Base-by-base conservation (phyloP, 2,888 invertebrate genomes). In the Chrysolina oricalcia region DNA sequence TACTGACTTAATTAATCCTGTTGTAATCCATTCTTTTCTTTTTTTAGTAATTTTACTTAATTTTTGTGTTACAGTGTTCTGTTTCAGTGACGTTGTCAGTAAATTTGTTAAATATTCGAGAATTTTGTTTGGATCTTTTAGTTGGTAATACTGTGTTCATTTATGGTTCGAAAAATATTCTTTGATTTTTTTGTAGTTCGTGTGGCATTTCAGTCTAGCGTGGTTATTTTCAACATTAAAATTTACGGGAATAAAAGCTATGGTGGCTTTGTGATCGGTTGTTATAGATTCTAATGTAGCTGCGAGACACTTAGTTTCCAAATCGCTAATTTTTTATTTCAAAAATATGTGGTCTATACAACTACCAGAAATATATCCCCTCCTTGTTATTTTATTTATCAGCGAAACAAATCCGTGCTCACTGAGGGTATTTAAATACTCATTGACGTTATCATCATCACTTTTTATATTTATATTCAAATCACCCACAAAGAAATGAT, bases 261-360 rank as follows among this genome's bases (percentile, higher is more conserved):
- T 46, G 13, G n/a, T 46, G 15, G 46, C 46, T 46, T n/a, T 15
- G 46, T 46, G 46, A 15, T 46, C 46, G 46, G 46, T 46, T 46
- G 15, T 46, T n/a, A 46, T 15, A 15, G 46, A 46, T 15, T 46
- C 46, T 46, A 46, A 46, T 1, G 46, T 46, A 2, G 46, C 46
- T 46, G 46, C 13, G n/a, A 46, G 46, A 46, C 15, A 46, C 15
- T 46, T 15, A 46, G 10, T 46, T 46, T 46, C 46, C 46, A 46
- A 46, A 59, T 59, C 59, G 11, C 11, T 13, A 59, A 59, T 59
- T 59, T 59, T 59, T 19, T 2, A 19, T 59, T 59, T 59, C 27
- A 59, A 27, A 59, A 23, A 27, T 21, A 59, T 59, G 27, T 59
- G 59, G 27, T 59, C 59, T 59, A 59, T 21, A 9, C 59, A 59